Evolutionary conservation across 2,113 vertebrate genomes (phyloP), one percentile per base, ranked within the genome.

Genomic region (Crotophaga sulcirostris): DNA sequence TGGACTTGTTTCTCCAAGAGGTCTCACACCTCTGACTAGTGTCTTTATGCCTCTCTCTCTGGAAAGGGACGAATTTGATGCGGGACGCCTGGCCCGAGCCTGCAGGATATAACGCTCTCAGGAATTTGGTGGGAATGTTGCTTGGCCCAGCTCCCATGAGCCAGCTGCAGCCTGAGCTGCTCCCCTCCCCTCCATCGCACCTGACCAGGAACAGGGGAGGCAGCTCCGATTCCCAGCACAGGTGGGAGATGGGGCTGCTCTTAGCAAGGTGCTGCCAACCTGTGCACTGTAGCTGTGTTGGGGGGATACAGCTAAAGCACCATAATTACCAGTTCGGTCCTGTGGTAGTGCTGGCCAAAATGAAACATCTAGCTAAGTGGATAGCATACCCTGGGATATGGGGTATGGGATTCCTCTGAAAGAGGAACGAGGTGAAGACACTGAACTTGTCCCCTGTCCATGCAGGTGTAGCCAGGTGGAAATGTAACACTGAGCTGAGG

Each of bases 231-330:
- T 95, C 60, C 38, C 3, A 4, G 42, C 42, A 62, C 3, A 8
- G 28, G 18, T 20, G 49, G 12, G 70, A 85, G 51, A 36, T 54
- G 47, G 14, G 12, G 7, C 47, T 84, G 13, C 25, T 36, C 6
- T 34, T 51, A 52, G n/a, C 18, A 55, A 78, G 67, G 26, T 86
- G 62, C 16, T 89, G 60, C 67, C 56, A 66, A 89, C 18, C 33
- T 1, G 0, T 33, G 5, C 5, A 2, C 36, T 2, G 0, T 13
- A 40, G 79, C 10, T 8, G 11, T 7, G 3, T 15, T n/a, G 40
- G 40, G 40, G 40, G 10, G 26, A 42, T 42, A 59, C 26, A 47
- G 29, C 23, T 31, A n/a, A 51, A 77, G 23, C 2, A 1, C 8
- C 0, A 0, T 29, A 20, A 20, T 34, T 76, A 21, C 42, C 23